phyloP scores from a whole-genome alignment of 2,888 invertebrate species.

The Epistrophe grossulariae region DNA sequence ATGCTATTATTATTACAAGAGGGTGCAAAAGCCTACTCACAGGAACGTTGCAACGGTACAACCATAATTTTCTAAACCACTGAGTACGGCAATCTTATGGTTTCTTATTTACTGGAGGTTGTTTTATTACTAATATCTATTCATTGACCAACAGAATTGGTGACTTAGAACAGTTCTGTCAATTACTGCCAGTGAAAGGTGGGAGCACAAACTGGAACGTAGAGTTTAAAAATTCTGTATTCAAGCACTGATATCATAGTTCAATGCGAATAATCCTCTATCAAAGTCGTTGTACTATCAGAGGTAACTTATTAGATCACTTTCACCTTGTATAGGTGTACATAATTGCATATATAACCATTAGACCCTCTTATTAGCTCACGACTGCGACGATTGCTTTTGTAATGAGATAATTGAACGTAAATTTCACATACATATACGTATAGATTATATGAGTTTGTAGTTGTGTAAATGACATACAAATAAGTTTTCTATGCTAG shows the following conservation, averaged over 20 bases:
- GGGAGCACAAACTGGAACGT: neutral
- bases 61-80: too few relatives aligned
- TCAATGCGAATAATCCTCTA: slow-evolving; percentile 3
- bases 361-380: neutral
- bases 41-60: too few relatives aligned
- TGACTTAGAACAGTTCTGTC: too few relatives aligned
- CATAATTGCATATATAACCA: slow-evolving; percentile 26
- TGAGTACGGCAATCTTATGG: too few relatives aligned
- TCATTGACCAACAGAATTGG: too few relatives aligned
- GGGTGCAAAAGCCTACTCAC: too few relatives aligned
- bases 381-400: neutral
- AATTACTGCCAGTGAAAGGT: too few relatives aligned
- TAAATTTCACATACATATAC: slow-evolving; percentile 10
- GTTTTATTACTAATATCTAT: too few relatives aligned
- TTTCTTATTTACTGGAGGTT: too few relatives aligned
- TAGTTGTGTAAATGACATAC: neutral
- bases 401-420: slow-evolving; percentile 44
- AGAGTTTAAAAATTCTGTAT: neutral
- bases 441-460: neutral
- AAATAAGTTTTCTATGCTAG: neutral
- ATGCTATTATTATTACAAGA: too few relatives aligned
- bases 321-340: slow-evolving; percentile 29
- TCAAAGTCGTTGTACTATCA: neutral
- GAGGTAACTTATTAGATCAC: slow-evolving; percentile 39
- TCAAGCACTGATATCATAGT: neutral